phyloP scores from a whole-genome alignment of 1,140 invertebrate species.

The Trichogramma pretiosum region DNA sequence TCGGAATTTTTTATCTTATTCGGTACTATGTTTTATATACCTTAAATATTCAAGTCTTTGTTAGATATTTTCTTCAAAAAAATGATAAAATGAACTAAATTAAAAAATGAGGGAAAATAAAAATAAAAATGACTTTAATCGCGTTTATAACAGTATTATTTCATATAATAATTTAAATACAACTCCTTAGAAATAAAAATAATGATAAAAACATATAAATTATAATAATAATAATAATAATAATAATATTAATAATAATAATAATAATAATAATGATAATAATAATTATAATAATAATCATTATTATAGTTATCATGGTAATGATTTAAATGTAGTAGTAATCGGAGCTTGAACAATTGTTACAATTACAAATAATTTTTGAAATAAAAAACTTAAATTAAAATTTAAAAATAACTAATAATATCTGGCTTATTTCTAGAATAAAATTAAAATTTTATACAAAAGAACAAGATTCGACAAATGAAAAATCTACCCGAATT shows the following conservation, averaged over 20 bases:
- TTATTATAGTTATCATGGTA: no score
- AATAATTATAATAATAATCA: slow-evolving; percentile 8
- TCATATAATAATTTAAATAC: not conserved
- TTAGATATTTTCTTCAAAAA: no score
- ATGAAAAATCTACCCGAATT: slow-evolving; percentile 1
- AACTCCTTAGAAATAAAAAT: not conserved
- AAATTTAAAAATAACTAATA: no score
- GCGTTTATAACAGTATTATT: slow-evolving; percentile 4
- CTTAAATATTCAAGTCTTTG: not conserved
- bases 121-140: slow-evolving; percentile 1
- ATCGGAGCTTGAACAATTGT: no score
- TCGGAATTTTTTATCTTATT: slow-evolving; percentile 6
- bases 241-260: not conserved
- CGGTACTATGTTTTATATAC: slow-evolving; percentile 7
- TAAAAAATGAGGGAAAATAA: not conserved
- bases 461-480: slow-evolving; percentile 2
- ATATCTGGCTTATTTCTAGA: no score
- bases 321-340: no score
- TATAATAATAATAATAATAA: slow-evolving; percentile 1
- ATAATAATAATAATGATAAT: slow-evolving; percentile 4
- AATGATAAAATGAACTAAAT: no score
- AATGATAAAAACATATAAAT: not conserved
- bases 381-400: no score
- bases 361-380: no score
- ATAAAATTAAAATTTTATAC: no score